Base-by-base conservation (phyloP, 1,140 invertebrate genomes). In the Drosophila orena region DNA sequence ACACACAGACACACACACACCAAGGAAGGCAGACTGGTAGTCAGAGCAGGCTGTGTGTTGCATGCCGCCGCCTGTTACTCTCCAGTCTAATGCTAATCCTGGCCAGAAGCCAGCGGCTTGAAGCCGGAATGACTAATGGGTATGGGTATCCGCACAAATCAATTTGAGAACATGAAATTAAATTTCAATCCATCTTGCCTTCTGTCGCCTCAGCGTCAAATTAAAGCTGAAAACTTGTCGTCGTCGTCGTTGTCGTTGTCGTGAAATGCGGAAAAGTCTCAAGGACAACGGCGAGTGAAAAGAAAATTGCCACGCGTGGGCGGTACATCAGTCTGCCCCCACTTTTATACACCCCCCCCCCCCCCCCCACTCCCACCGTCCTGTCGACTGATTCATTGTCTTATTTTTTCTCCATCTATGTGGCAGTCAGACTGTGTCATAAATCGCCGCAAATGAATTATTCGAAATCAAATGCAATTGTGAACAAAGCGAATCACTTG, bases 91-190 rank as follows among this genome's bases (percentile, higher is more conserved):
- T 83, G 83, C 76, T 88, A 88, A 88, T 88, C 83, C 84, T 84
- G 69, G 27, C 46, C 43, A 15, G 40, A 7, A 42, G 40, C n/a
- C 15, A 52, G 49, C 50, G 60, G 62, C 77, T 83, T n/a, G 72
- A 49, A 43, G 42, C 37, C 30, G 61, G 61, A 56, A 88, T 83
- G 79, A 83, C 83, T 89, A 88, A 88, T 88, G 54, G 71, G 62
- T 35, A 88, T 88, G 54, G 71, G 62, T 35, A 55, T 30, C 42
- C 55, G 69, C 69, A 69, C 60, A 75, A 81, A 86, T 86, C 81
- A 86, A 86, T 86, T 86, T 79, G 69, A 80, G 60, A 86, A 88
- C 79, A 79, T 83, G 79, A 89, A 88, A 88, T 89, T 88, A 76
- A 89, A 83, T 89, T 88, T 79, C 79, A 88, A 83, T 88, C 79